Percentiles rank a stretch among this genome's conserved stretches.
phyloP scores from a whole-genome alignment of 2,113 vertebrate species.

The Malurus elegans region DNA sequence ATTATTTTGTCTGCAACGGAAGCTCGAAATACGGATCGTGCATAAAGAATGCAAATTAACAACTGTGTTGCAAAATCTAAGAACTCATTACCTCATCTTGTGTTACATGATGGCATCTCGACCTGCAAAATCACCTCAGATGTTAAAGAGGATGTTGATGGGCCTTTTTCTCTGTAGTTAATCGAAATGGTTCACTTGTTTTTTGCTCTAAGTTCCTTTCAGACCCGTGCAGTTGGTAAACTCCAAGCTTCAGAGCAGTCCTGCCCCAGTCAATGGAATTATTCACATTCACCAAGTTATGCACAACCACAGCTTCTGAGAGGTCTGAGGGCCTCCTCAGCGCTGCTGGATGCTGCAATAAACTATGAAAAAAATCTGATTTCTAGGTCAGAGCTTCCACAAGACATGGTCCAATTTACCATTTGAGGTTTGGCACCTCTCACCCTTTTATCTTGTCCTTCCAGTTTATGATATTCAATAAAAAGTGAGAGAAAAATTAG shows the following conservation, averaged over 20 bases:
- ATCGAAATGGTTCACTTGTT: neutral
- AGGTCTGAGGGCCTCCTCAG: neutral
- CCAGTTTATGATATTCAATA: neutral
- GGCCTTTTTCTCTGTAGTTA: neutral
- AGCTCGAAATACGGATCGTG: accelerated
- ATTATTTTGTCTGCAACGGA: neutral
- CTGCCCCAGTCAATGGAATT: neutral
- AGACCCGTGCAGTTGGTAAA: neutral
- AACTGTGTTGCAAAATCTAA: neutral
- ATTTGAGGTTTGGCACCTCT: neutral
- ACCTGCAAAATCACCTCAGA: neutral
- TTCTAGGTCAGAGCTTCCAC: neutral
- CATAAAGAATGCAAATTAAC: neutral
- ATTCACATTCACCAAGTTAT: neutral
- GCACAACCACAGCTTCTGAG: neutral
- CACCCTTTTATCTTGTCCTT: neutral
- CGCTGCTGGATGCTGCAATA: neutral
- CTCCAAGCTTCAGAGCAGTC: neutral
- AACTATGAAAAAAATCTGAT: neutral
- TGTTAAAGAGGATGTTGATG: neutral
- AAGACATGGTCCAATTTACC: neutral
- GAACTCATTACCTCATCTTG: neutral
- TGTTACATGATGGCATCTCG: neutral
- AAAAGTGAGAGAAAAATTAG: neutral
- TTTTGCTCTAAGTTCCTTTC: neutral